A percentile compares a stretch with the other conserved stretches of the same genome.
Evolutionary conservation across 2,797 vertebrate genomes (phyloP).

Genomic region (Rhynchotus rufescens): DNA sequence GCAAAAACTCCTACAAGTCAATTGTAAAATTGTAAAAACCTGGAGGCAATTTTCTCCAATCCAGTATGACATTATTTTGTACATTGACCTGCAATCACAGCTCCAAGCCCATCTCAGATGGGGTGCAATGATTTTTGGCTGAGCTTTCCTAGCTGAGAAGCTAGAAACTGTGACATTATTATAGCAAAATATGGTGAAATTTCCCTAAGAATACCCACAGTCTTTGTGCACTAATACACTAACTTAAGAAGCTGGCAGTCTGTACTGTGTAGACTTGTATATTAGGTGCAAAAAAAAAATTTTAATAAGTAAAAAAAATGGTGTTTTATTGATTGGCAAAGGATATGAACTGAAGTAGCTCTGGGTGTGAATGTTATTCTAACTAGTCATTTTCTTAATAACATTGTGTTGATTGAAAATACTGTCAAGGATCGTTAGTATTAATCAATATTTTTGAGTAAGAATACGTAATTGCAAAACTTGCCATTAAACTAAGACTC

Average conservation of each 20-base stretch:
- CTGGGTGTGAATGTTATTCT: neutral
- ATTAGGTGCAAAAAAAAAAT: neutral
- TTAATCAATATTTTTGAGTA: neutral
- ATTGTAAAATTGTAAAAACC: neutral
- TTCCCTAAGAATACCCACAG: neutral
- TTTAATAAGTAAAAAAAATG: neutral
- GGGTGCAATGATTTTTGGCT: neutral
- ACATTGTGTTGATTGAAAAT: constrained; percentile 4
- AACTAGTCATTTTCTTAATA: neutral
- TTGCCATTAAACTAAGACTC: neutral
- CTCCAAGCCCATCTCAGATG: neutral
- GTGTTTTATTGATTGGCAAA: neutral
- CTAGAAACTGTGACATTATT: neutral
- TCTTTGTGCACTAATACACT: neutral
- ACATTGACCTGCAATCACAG: neutral
- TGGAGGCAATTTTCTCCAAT: neutral
- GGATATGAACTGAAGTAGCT: neutral
- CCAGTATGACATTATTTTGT: neutral
- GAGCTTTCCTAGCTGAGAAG: neutral
- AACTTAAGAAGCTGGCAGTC: neutral
- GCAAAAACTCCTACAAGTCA: neutral
- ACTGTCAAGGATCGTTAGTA: neutral
- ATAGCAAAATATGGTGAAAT: neutral
- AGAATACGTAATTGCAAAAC: neutral
- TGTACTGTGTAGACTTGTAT: neutral